phyloP scores from a whole-genome alignment of 2,797 vertebrate species.

The Malacoctenus gilli region DNA sequence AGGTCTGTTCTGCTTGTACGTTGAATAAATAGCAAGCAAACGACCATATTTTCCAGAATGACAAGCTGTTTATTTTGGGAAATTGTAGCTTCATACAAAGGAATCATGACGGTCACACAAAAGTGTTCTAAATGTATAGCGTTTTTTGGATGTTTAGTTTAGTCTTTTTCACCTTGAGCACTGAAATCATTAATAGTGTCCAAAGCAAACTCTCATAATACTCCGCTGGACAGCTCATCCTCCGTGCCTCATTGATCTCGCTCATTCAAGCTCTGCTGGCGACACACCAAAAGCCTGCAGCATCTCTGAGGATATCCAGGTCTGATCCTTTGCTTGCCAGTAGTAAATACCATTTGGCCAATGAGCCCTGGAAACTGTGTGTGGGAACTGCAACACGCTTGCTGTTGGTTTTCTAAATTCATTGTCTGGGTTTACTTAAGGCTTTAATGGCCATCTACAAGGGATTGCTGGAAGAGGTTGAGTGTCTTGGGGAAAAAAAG shows the following conservation, averaged over 20 bases:
- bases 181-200: no score
- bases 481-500: neutral
- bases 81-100: no score
- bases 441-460: neutral
- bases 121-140: no score
- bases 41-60: no score
- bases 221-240: constrained; percentile 7
- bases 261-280: constrained; percentile 43
- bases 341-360: constrained; percentile 59
- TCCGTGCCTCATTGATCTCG: constrained; percentile 9
- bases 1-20: no score
- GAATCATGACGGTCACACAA: no score
- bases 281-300: constrained; percentile 35
- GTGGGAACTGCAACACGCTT: constrained; percentile 47
- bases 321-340: constrained; percentile 38
- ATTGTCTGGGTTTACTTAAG: constrained; percentile 18
- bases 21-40: no score
- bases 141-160: no score
- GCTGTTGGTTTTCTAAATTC: constrained; percentile 18
- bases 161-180: no score
- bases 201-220: constrained; percentile 12
- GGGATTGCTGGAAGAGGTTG: neutral
- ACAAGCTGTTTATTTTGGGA: no score
- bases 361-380: constrained; percentile 27
- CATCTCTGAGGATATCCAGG: constrained; percentile 51